Base-by-base conservation (phyloP, 2,797 vertebrate genomes). In the Staurois parvus region DNA sequence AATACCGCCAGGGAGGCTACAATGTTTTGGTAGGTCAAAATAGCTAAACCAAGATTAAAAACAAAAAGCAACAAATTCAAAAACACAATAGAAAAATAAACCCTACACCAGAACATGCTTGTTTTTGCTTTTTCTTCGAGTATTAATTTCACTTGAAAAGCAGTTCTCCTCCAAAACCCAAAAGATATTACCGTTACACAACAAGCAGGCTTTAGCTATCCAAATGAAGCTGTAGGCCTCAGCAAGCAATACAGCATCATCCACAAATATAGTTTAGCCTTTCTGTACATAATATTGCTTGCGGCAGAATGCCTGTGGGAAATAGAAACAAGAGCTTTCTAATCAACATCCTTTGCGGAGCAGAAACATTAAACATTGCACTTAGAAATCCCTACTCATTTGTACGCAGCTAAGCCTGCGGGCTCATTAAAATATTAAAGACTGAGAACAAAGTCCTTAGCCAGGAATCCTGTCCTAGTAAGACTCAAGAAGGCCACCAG, bases 351-450 rank as follows among this genome's bases (percentile, higher is more conserved):
- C 81, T 89, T 92, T 88, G 90, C 84, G 82, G 89, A 92, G 84
- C 30, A 72, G 89, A 89, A 89, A 89, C 77, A 84, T 90, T 91
- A 89, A 91, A 89, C 74, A 91, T 67, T 86, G 89, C 87, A 88
- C 2, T 32, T 69, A 91, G 88, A 90, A 91, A 90, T 88, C 90
- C 88, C 87, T 84, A 26, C 72, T 89, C 89, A 84, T 88, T 86
- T 70, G 24, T 24, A 88, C 72, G 85, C 86, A 88, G 87, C 88
- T 87, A 91, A 89, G 89, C 88, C 88, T 89, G 88, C 81, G 89
- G 90, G 84, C 90, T 91, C 90, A 93, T 91, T 91, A 89, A 89
- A 91, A 91, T 90, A 91, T 80, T 88, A 91, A 91, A 91, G 89
- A 81, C 79, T 3, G 48, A 69, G 90, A 92, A 92, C 81, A 93